phyloP scores from a whole-genome alignment of 2,113 vertebrate species.

The Puma concolor region DNA sequence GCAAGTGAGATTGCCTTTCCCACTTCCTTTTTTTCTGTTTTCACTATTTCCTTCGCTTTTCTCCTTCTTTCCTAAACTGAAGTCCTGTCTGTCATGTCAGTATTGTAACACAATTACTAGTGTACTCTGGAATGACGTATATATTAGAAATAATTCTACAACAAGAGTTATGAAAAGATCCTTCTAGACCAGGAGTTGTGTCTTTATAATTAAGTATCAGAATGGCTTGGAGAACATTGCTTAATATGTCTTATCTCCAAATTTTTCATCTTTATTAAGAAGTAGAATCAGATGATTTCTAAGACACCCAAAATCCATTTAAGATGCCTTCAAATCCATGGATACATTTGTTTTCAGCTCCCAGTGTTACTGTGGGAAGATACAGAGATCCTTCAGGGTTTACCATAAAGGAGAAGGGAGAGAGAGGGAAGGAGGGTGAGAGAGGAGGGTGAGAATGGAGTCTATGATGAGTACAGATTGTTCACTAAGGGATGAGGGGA shows the following conservation, averaged over 20 bases:
- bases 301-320: background rate
- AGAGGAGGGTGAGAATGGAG: background rate
- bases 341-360: background rate
- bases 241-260: background rate
- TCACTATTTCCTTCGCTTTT: background rate
- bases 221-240: background rate
- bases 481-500: background rate
- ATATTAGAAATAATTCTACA: background rate
- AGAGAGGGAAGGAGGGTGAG: background rate
- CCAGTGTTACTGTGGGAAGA: background rate
- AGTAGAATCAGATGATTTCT: background rate
- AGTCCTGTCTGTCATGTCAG: background rate
- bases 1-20: background rate
- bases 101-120: background rate
- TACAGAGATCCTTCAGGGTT: background rate
- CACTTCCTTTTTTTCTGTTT: background rate
- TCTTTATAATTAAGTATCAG: background rate
- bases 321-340: background rate
- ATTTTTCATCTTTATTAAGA: background rate
- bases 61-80: background rate
- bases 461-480: background rate
- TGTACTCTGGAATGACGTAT: background rate
- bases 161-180: background rate
- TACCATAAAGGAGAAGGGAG: background rate
- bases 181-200: background rate